Conservation (phyloP, 2,797 vertebrate genomes). For the Triplophysa bombifrons region DNA sequence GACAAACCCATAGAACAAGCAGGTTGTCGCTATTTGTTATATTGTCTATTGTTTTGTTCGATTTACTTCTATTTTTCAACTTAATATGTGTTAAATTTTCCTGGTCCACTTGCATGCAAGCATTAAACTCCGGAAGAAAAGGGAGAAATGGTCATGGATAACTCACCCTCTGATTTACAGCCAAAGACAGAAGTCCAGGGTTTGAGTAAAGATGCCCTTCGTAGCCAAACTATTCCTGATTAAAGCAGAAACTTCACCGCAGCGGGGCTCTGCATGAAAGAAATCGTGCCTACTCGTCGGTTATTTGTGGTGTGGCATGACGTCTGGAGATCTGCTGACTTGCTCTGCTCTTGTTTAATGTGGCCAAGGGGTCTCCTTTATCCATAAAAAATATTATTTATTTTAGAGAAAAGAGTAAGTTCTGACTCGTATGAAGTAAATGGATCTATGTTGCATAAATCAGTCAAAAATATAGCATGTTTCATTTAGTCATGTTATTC, state of each 20-base stretch:
- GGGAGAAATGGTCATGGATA: not conserved
- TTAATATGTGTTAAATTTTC: not conserved
- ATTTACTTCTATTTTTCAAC: too few species aligned
- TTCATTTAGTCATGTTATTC: too few species aligned
- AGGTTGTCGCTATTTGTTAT: too few species aligned
- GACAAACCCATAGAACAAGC: too few species aligned
- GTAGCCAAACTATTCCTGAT: slow-evolving; percentile 13
- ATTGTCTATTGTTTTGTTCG: too few species aligned
- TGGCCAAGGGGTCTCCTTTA: not conserved
- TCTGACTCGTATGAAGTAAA: not conserved
- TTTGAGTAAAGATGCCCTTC: slow-evolving; percentile 21
- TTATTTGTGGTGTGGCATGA: not conserved
- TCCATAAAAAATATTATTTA: not conserved
- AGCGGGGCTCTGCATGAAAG: slow-evolving; percentile 9
- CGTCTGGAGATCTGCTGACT: not conserved
- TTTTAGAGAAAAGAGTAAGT: not conserved
- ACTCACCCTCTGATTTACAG: slow-evolving; percentile 2
- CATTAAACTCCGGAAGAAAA: not conserved
- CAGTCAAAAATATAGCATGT: too few species aligned
- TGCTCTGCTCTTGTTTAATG: slow-evolving; percentile 23
- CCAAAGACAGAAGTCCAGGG: not conserved
- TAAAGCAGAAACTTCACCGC: not conserved
- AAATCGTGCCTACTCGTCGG: not conserved
- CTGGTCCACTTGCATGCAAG: too few species aligned
- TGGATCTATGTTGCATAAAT: too few species aligned